These are phyloP conservation scores for Lithophane leautieri DNA, from an alignment of 2,888 invertebrate species.

Conservation along the genomic window DNA sequence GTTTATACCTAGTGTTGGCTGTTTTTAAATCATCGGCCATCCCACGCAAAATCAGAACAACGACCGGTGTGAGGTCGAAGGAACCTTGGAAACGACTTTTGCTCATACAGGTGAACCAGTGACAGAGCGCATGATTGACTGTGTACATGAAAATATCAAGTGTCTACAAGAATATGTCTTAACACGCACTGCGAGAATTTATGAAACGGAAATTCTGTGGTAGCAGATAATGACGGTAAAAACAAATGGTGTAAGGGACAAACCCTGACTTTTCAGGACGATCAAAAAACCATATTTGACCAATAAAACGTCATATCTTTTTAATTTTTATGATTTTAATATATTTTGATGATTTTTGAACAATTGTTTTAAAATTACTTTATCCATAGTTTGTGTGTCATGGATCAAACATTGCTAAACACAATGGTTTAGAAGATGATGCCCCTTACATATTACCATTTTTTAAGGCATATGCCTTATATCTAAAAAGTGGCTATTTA, in stretches of 20 bases:
- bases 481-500: background rate
- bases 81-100: slow-evolving; percentile 72
- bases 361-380: background rate
- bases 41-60: slow-evolving; percentile 73
- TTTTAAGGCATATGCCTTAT: background rate
- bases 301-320: background rate
- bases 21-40: slow-evolving; percentile 68
- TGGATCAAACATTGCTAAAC: background rate
- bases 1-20: slow-evolving; percentile 42
- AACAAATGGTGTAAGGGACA: background rate
- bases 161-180: slow-evolving; percentile 44
- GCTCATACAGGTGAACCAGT: slow-evolving; percentile 63
- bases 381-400: background rate
- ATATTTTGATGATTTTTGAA: background rate
- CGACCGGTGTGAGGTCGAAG: slow-evolving; percentile 69
- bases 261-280: background rate
- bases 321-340: no score
- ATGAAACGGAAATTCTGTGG: slow-evolving; percentile 19
- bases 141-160: slow-evolving; percentile 45
- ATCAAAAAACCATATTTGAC: background rate
- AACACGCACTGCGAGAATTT: slow-evolving; percentile 24
- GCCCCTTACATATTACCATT: background rate
- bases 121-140: slow-evolving; percentile 53
- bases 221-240: slow-evolving; percentile 19
- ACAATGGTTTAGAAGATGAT: background rate